phyloP scores from a whole-genome alignment of 1,140 invertebrate genomes.

The Pantala flavescens region DNA sequence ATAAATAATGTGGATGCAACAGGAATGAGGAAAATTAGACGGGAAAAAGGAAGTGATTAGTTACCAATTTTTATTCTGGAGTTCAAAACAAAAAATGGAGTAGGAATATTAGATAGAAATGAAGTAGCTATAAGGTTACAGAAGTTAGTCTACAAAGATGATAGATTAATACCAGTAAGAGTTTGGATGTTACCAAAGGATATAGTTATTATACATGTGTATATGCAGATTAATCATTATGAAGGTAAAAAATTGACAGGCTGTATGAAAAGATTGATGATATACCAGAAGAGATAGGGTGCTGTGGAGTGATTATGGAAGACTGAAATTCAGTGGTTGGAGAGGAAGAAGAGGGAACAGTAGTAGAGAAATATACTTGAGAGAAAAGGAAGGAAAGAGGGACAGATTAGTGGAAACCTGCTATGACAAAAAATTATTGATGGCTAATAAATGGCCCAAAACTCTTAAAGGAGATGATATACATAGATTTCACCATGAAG shows the following conservation, averaged over 20 bases:
- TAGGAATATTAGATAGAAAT: background rate
- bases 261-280: background rate
- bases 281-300: background rate
- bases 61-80: background rate
- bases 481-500: too few relatives aligned
- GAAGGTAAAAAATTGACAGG: background rate
- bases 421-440: background rate
- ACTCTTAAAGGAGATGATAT: background rate
- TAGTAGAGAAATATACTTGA: background rate
- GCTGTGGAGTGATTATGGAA: background rate
- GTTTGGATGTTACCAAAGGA: background rate
- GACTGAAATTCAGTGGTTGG: background rate
- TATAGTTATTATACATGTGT: background rate
- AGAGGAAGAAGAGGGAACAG: background rate
- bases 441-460: background rate
- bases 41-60: too few relatives aligned
- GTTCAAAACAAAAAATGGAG: background rate
- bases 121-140: background rate
- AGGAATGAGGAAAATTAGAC: too few relatives aligned
- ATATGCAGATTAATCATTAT: background rate
- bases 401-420: background rate
- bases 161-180: background rate
- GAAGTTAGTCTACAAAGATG: background rate
- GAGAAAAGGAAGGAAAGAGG: background rate
- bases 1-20: too few relatives aligned